Conservation (phyloP, 2,888 invertebrate genomes). For the Cyrtodaria siliqua region DNA sequence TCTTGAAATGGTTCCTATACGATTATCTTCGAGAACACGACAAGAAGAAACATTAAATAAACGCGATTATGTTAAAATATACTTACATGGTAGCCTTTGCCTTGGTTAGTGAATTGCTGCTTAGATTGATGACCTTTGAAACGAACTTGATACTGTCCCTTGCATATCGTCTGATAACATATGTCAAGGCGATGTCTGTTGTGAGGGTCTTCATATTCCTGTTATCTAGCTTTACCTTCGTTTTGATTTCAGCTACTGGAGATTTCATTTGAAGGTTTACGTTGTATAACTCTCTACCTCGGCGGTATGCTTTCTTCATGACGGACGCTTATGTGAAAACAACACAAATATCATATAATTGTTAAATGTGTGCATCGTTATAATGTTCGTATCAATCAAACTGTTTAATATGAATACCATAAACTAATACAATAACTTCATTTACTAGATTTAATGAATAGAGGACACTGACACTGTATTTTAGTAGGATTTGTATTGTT, state of each 20-base stretch:
- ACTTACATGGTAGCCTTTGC: slow-evolving; percentile 68
- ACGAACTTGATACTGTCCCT: slow-evolving; percentile 69
- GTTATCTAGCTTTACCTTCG: slow-evolving; percentile 53
- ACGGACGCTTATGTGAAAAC: slow-evolving; percentile 58
- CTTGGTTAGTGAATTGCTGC: slow-evolving; percentile 67
- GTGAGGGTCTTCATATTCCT: slow-evolving; percentile 51
- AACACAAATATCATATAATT: no score
- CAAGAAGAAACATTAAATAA: no score
- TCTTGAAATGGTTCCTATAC: no score
- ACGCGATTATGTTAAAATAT: no score
- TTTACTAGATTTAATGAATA: no score
- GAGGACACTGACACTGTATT: no score
- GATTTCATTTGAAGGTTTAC: slow-evolving; percentile 59
- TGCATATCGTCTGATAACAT: slow-evolving; percentile 66
- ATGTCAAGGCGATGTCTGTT: slow-evolving; percentile 62
- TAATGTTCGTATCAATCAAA: no score
- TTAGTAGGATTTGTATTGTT: no score
- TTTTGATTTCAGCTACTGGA: slow-evolving; percentile 46
- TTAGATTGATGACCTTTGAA: slow-evolving; percentile 67
- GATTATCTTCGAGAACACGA: no score
- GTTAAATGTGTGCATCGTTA: no score
- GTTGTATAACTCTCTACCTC: slow-evolving; percentile 43
- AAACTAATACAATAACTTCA: no score
- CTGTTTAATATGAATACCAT: no score
- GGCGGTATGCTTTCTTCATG: slow-evolving; percentile 39